phyloP scores from a whole-genome alignment of 2,888 invertebrate species.

The Dorcus parallelipipedus region DNA sequence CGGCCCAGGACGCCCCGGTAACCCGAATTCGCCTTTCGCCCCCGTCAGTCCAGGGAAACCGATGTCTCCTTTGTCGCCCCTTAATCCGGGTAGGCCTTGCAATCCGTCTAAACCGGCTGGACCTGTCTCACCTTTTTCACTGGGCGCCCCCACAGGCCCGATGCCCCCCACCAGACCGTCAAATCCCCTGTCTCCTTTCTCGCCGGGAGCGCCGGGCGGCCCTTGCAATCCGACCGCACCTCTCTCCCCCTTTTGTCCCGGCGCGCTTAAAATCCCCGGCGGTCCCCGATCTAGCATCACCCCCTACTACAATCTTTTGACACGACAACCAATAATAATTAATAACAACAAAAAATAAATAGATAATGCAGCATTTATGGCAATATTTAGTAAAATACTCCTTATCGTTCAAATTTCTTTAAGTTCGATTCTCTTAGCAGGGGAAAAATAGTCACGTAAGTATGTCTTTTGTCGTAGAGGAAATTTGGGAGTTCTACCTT shows the following conservation, averaged over 20 bases:
- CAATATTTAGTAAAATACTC: too few species aligned
- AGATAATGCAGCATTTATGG: too few species aligned
- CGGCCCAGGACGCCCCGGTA: constrained; percentile 60
- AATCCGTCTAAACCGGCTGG: constrained; percentile 58
- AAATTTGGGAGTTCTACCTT: too few species aligned
- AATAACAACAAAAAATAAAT: too few species aligned
- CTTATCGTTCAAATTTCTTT: too few species aligned
- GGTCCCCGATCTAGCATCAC: constrained; percentile 56
- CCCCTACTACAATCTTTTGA: too few species aligned
- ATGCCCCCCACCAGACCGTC: constrained; percentile 57
- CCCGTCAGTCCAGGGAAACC: constrained; percentile 55
- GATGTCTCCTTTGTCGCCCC: constrained; percentile 53
- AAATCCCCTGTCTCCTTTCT: constrained; percentile 57
- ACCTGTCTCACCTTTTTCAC: constrained; percentile 60
- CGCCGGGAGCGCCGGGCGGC: constrained; percentile 52
- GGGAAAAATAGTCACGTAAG: too few species aligned
- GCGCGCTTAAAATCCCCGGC: constrained; percentile 53
- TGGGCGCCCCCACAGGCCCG: constrained; percentile 54
- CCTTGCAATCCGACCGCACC: constrained; percentile 53
- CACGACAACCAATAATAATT: too few species aligned
- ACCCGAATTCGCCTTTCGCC: constrained; percentile 59
- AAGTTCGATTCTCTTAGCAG: too few species aligned
- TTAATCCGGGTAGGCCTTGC: constrained; percentile 53
- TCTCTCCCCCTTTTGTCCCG: constrained; percentile 56
- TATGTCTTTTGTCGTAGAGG: too few species aligned